Base-by-base conservation (phyloP, 2,888 invertebrate genomes). In the Aspidiotus rigidus region DNA sequence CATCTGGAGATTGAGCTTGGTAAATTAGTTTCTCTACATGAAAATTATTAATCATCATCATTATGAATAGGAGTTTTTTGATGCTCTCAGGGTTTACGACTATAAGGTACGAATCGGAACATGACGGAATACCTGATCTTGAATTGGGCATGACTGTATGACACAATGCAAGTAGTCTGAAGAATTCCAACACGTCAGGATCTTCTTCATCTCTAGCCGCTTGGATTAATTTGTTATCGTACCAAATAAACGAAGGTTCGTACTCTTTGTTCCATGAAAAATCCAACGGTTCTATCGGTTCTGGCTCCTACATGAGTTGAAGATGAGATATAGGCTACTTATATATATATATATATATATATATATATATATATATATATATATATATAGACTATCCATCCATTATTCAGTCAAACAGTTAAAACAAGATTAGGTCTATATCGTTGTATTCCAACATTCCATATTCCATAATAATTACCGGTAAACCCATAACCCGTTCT, bases 1-100 rank as follows among this genome's bases (percentile, higher is more conserved):
- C 99, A 79, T 99, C 99, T 0, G 99, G 99, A 71, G 96, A 97
- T 79, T 99, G 98, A 17, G 99, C 98, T 81, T 92, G 94, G 79
- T 91, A 91, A 76, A 88, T 86, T 72, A 92, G 80, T 75, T 84
- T 83, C 0, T 79, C 81, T 79, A 72, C 15, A 74, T 28, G 28
- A 54, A 63, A 54, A 39, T 39, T 11, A 63, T 63, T 54, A 3
- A 28, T 28, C 28, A 28, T 28, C 28, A 28, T 28, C 28, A 28
- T 28, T 28, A 28, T 5, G 28, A 28, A 28, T 5, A 28, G n/a
- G n/a, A 28, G 1, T 28, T 28, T 28, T 28, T 28, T 28, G 28
- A 28, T 28, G 28, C 28, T 28, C 28, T 28, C 28, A 5, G 28
- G 5, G 5, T 28, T 28, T n/a, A n/a, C n/a, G n/a, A n/a, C n/a